phyloP scores from a whole-genome alignment of 35 echinoderm and acorn worm species.

The Ptychodera flava region DNA sequence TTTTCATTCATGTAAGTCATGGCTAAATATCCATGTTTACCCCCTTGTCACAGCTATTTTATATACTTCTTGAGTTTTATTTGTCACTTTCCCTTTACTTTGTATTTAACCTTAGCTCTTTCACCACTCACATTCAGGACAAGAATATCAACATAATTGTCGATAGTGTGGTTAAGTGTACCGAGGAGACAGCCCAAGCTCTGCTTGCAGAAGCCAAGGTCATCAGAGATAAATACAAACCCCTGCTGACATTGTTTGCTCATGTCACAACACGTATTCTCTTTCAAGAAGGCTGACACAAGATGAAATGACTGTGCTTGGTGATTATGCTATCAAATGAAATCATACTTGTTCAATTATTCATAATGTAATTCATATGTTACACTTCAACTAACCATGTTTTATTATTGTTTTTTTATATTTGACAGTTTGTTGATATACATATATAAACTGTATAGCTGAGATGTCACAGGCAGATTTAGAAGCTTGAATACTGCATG shows the following conservation, averaged over 20 bases:
- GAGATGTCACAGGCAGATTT: too few species aligned
- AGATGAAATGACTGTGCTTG: neutral
- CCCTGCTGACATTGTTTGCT: neutral
- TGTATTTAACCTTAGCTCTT: too few species aligned
- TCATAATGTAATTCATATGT: neutral
- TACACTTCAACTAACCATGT: neutral
- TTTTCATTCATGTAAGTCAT: constrained; percentile 2
- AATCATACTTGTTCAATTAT: neutral
- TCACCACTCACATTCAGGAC: neutral
- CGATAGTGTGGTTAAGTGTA: neutral
- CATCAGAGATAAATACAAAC: neutral
- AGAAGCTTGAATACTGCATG: neutral
- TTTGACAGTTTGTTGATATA: neutral
- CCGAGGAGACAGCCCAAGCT: neutral
- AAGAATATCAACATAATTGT: neutral
- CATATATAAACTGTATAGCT: neutral
- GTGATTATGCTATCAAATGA: neutral
- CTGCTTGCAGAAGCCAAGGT: neutral
- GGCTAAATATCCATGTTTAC: too few species aligned
- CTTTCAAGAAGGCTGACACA: neutral
- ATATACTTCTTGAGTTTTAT: too few species aligned
- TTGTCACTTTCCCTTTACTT: too few species aligned
- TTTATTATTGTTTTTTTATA: neutral
- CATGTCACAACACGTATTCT: neutral
- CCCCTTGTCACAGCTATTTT: too few species aligned